Evolutionary conservation across 2,113 vertebrate genomes (phyloP), one percentile per base, ranked within the genome.

Genomic region (Formicarius rufipectus): DNA sequence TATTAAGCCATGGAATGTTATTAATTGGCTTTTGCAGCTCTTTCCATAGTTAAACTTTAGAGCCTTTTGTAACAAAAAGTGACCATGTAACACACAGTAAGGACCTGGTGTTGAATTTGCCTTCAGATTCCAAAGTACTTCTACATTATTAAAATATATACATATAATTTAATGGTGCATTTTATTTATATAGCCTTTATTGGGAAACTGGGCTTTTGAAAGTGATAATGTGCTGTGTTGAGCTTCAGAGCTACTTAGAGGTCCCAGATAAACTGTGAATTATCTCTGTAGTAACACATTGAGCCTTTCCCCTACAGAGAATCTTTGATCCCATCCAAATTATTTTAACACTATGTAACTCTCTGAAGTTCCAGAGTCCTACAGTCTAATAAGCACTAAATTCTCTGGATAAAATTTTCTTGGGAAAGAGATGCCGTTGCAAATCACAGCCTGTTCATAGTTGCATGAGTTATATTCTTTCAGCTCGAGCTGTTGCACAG

Each of bases 241-340:
- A 67, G n/a, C 59, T 92, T 83, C 55, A 77, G 90, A 90, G 50
- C 42, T 90, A 53, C 55, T 94, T 89, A 33, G 39, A 96, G 40
- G 40, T 79, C 84, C 85, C 28, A 13, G 71, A 30, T 72, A 62
- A 89, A 60, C 31, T 33, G 47, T 66, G 60, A 94, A 53, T 90
- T 66, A 76, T 74, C 73, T 82, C 59, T 67, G 21, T 35, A 62
- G 76, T 19, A 93, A 59, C 52, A 37, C 16, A 45, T 12, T 89
- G 50, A 86, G 37, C 42, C 30, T 69, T 92, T 77, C 31, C 30
- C 28, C 84, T 73, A 50, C 22, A 45, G 50, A 67, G 10, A 40
- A 28, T 49, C 76, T 86, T 86, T 84, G 72, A 90, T 84, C 49
- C 44, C 14, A 44, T 40, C 0, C 7, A 33, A 84, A 59, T 78